These are phyloP conservation scores for Neomorphus geoffroyi DNA, from an alignment of 2,797 vertebrate genomes.

Conservation along the genomic window DNA sequence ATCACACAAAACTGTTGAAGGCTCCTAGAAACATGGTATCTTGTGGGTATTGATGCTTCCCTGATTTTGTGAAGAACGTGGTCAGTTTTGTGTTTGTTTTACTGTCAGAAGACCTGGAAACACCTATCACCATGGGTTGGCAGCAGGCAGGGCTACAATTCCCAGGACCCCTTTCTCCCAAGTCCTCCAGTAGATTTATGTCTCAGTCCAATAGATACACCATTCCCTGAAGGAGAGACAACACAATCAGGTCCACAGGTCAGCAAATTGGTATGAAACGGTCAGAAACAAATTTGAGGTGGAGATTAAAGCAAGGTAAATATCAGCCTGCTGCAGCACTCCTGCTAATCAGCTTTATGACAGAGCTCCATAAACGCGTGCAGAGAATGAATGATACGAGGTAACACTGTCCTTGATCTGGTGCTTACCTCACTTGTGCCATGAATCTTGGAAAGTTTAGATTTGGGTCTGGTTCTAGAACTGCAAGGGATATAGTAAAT, in stretches of 20 bases:
- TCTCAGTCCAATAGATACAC: neutral
- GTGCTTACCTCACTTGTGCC: neutral
- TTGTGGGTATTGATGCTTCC: neutral
- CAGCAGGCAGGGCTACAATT: neutral
- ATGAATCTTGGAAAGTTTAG: neutral
- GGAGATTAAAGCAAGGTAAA: neutral
- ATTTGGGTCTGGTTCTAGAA: neutral
- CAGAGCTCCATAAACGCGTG: neutral
- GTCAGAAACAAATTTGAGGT: neutral
- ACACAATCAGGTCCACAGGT: neutral
- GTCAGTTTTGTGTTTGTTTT: neutral
- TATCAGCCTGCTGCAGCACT: neutral
- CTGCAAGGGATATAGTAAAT: neutral
- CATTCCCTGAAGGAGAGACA: neutral
- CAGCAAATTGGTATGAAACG: neutral
- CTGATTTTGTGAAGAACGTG: neutral
- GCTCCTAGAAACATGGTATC: neutral
- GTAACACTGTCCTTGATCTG: neutral
- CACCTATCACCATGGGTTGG: accelerated
- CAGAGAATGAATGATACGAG: neutral
- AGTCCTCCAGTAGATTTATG: neutral
- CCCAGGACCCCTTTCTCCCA: accelerated
- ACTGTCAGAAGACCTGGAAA: neutral
- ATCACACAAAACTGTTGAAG: neutral
- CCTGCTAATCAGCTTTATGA: neutral